These are phyloP conservation scores for Paedocypris micromegethes DNA, from an alignment of 2,797 vertebrate species.

Conservation along the genomic window DNA sequence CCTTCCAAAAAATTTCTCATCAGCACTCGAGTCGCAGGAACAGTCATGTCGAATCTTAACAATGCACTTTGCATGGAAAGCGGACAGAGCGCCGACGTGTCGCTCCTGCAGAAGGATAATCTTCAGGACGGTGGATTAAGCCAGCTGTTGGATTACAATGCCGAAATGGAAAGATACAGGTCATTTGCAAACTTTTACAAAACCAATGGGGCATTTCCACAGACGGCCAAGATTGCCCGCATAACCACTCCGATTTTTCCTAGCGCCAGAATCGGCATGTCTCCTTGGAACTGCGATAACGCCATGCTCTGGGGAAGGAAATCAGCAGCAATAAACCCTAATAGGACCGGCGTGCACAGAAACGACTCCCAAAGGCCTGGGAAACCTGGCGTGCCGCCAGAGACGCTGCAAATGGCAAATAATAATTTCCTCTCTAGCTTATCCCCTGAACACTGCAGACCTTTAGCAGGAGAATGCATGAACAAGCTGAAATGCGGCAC, in stretches of 20 bases:
- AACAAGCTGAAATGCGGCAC: conserved; percentile 98
- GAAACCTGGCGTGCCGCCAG: conserved; percentile 87
- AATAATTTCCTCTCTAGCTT: conserved; percentile 94
- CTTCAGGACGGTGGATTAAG: conserved; percentile 90
- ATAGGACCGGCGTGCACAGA: conserved; percentile 89
- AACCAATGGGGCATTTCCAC: conserved; percentile 88
- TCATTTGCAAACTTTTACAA: conserved; percentile 97
- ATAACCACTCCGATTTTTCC: conserved; percentile 94
- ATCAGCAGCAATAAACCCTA: conserved; percentile 75
- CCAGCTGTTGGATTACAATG: conserved; percentile 97
- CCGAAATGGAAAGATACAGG: conserved; percentile 94
- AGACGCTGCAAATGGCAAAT: conserved; percentile 94
- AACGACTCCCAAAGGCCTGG: conserved; percentile 89
- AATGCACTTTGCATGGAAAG: conserved; percentile 91
- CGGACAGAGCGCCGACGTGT: conserved; percentile 80
- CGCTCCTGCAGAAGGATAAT: conserved; percentile 91
- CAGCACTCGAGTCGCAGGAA: conserved; percentile 49
- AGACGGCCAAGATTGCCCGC: conserved; percentile 92
- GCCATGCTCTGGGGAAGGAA: conserved; percentile 89
- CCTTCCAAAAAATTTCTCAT: conserved; percentile 46
- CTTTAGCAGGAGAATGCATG: conserved; percentile 94
- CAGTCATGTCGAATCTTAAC: conserved; percentile 84
- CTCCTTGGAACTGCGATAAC: conserved; percentile 95
- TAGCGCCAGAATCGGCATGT: conserved; percentile 91
- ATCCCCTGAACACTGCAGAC: conserved; percentile 94